Evolutionary conservation across 2,888 invertebrate species (phyloP).

Genomic region (Aphidoletes aphidimyza): DNA sequence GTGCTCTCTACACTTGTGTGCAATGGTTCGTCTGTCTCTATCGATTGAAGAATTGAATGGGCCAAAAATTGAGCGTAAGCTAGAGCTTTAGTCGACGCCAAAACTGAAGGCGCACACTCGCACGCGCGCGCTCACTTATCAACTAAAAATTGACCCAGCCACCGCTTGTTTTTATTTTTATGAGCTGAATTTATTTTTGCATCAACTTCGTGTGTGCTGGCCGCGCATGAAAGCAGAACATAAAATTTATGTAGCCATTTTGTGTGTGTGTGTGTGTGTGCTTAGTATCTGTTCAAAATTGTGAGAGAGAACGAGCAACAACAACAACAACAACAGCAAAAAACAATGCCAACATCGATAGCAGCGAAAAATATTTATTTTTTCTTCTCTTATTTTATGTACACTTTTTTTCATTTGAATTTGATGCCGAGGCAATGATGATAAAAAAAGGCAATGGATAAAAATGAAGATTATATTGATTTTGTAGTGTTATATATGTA

Average conservation of each 20-base stretch:
- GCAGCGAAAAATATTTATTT: too few relatives aligned
- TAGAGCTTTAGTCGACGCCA: too few relatives aligned
- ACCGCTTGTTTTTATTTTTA: not conserved
- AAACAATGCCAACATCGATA: too few relatives aligned
- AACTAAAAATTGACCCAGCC: not conserved
- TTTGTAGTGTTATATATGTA: conserved; percentile 1
- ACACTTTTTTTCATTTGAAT: not conserved
- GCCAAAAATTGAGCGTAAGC: too few relatives aligned
- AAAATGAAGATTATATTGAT: not conserved
- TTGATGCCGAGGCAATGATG: not conserved
- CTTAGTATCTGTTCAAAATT: too few relatives aligned
- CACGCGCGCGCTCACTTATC: too few relatives aligned
- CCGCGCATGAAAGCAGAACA: not conserved
- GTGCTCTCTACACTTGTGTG: not conserved
- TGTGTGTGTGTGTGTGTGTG: too few relatives aligned
- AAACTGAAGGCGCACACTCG: too few relatives aligned
- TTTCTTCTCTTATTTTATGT: not conserved
- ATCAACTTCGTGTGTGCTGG: not conserved
- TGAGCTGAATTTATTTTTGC: not conserved
- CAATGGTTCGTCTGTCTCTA: too few relatives aligned
- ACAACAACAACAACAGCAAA: too few relatives aligned
- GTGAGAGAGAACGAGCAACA: too few relatives aligned
- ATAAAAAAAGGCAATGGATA: not conserved
- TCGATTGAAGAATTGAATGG: too few relatives aligned
- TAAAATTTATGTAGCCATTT: not conserved